These are phyloP conservation scores for Sparidentex hasta DNA, from an alignment of 2,797 vertebrate genomes.

Conservation along the genomic window DNA sequence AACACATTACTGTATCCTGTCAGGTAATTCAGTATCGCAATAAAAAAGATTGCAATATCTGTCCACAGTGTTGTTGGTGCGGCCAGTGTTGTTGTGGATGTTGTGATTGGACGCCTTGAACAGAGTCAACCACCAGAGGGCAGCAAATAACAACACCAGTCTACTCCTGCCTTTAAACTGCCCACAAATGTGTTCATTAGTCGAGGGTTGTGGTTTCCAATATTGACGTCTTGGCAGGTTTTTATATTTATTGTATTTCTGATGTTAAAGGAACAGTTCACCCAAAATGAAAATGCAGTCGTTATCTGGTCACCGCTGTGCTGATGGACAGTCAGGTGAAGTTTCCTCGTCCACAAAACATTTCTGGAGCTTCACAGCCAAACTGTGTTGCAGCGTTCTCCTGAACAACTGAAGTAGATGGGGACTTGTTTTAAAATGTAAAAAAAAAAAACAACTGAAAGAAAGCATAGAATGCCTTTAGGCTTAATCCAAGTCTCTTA, in stretches of 20 bases:
- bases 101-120: background rate
- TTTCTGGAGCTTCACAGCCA: too few species aligned
- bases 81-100: background rate
- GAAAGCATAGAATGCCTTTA: too few species aligned
- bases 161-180: background rate
- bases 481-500: too few species aligned
- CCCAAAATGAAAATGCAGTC: too few species aligned
- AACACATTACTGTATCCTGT: conserved; percentile 80
- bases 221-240: background rate
- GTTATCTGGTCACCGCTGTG: too few species aligned
- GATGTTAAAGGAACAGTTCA: too few species aligned
- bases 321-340: too few species aligned
- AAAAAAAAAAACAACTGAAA: too few species aligned
- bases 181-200: background rate
- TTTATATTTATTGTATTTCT: background rate
- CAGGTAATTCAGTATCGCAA: conserved; percentile 82
- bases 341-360: too few species aligned
- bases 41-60: conserved; percentile 82
- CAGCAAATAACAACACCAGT: conserved; percentile 35
- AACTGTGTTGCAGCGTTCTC: too few species aligned
- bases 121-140: conserved; percentile 54
- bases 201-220: background rate
- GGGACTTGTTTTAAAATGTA: too few species aligned
- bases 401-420: too few species aligned
- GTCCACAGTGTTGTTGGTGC: conserved; percentile 35